A percentile compares a stretch with the other conserved stretches of the same genome.
These are phyloP conservation scores for Sebastes cheni DNA, from an alignment of 2,797 vertebrate species.

Conservation along the genomic window DNA sequence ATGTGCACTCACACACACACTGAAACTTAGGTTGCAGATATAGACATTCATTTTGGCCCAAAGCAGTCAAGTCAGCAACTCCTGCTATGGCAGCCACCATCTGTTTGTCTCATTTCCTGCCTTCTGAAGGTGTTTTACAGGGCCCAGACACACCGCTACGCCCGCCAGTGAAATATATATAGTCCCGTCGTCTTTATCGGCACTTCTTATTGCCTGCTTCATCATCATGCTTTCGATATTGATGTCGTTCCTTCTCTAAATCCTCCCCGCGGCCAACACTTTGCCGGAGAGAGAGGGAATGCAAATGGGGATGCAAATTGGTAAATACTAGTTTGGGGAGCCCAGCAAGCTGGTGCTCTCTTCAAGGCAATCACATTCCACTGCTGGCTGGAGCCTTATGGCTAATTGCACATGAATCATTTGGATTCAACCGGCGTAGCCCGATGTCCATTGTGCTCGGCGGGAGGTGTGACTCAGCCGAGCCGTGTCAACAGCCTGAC, in stretches of 20 bases:
- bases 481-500: slow-evolving; percentile 60
- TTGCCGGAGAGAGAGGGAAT: slow-evolving; percentile 49
- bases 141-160: slow-evolving; percentile 29
- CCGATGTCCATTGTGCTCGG: slow-evolving; percentile 48
- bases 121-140: slow-evolving; percentile 63
- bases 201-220: slow-evolving; percentile 59
- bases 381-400: slow-evolving; percentile 54
- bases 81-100: slow-evolving; percentile 57
- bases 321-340: slow-evolving; percentile 63
- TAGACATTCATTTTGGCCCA: slow-evolving; percentile 62
- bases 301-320: slow-evolving; percentile 67
- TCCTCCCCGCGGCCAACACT: slow-evolving; percentile 54
- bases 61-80: slow-evolving; percentile 70
- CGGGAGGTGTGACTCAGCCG: slow-evolving; percentile 44
- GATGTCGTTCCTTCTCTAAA: slow-evolving; percentile 62
- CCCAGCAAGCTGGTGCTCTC: slow-evolving; percentile 50
- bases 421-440: slow-evolving; percentile 40
- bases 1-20: not conserved
- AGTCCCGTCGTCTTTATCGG: slow-evolving; percentile 46
- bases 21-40: slow-evolving; percentile 48
- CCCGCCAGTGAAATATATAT: slow-evolving; percentile 49
- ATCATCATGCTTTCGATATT: slow-evolving; percentile 60
- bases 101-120: slow-evolving; percentile 70
- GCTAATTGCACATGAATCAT: slow-evolving; percentile 61
- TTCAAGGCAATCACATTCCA: slow-evolving; percentile 55